Conservation (phyloP, 2,888 invertebrate genomes). For the Temnothorax unifasciatus region DNA sequence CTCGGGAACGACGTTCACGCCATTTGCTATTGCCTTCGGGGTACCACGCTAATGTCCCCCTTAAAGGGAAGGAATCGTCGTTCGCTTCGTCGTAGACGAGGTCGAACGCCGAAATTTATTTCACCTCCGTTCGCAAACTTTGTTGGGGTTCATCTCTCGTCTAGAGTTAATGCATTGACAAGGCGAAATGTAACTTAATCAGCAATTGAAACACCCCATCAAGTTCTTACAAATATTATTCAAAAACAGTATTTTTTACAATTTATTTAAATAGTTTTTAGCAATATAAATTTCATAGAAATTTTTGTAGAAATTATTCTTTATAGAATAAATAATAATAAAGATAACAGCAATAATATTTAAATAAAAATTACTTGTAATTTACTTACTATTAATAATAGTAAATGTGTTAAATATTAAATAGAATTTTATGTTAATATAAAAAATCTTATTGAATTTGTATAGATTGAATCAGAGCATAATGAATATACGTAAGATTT, state of each 20-base stretch:
- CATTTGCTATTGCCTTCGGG: slow-evolving; percentile 57
- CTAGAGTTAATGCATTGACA: slow-evolving; percentile 55
- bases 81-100: slow-evolving; percentile 33
- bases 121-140: slow-evolving; percentile 45
- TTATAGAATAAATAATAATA: background rate
- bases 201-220: slow-evolving; percentile 8
- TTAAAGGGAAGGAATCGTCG: slow-evolving; percentile 61
- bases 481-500: background rate
- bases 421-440: background rate
- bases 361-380: background rate
- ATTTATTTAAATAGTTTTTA: background rate
- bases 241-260: background rate
- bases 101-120: slow-evolving; percentile 45
- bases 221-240: background rate
- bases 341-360: background rate
- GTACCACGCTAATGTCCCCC: slow-evolving; percentile 59
- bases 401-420: background rate
- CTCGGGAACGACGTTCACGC: slow-evolving; percentile 68
- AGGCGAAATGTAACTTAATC: slow-evolving; percentile 50
- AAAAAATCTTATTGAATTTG: background rate
- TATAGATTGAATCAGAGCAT: background rate
- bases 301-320: background rate
- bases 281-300: background rate
- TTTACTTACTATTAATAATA: background rate
- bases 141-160: slow-evolving; percentile 42